phyloP scores from a whole-genome alignment of 2,113 vertebrate genomes.

The Percina caprodes region DNA sequence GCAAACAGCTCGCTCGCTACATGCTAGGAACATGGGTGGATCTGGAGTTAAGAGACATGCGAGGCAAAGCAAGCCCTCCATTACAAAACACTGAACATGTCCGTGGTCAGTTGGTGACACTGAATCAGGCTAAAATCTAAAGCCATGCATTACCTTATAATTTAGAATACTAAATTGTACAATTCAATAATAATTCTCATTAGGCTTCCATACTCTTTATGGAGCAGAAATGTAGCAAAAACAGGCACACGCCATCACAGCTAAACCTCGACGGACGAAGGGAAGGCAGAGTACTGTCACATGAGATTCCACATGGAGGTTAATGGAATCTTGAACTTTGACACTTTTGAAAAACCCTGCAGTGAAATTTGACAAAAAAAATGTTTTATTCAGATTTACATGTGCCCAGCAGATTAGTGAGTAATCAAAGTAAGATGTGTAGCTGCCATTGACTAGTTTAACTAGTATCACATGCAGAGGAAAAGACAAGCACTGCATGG shows the following conservation, averaged over 20 bases:
- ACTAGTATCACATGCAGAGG: conserved; percentile 20
- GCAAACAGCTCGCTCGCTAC: conserved; percentile 44
- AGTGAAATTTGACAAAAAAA: background rate
- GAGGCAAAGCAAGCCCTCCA: conserved; percentile 62
- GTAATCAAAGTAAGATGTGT: background rate
- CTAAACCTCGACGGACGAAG: conserved; percentile 21
- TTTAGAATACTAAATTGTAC: conserved; percentile 16
- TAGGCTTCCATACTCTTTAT: conserved; percentile 34
- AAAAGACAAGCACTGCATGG: background rate
- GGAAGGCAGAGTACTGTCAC: background rate
- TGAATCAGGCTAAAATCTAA: conserved; percentile 40
- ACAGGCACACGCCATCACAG: conserved; percentile 24
- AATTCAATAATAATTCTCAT: conserved; percentile 42
- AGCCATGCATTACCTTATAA: conserved; percentile 18
- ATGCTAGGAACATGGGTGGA: conserved; percentile 72
- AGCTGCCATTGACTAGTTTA: background rate
- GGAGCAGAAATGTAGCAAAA: conserved; percentile 31
- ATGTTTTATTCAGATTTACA: conserved; percentile 1
- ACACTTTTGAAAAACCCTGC: background rate
- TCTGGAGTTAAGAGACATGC: conserved; percentile 55
- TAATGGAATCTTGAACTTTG: conserved; percentile 3
- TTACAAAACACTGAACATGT: conserved; percentile 55
- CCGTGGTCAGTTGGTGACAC: conserved; percentile 61
- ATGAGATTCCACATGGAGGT: conserved; percentile 32
- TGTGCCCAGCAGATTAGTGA: background rate